Evolutionary conservation across 2,888 invertebrate species (phyloP).

Genomic region (Perdita meconis): DNA sequence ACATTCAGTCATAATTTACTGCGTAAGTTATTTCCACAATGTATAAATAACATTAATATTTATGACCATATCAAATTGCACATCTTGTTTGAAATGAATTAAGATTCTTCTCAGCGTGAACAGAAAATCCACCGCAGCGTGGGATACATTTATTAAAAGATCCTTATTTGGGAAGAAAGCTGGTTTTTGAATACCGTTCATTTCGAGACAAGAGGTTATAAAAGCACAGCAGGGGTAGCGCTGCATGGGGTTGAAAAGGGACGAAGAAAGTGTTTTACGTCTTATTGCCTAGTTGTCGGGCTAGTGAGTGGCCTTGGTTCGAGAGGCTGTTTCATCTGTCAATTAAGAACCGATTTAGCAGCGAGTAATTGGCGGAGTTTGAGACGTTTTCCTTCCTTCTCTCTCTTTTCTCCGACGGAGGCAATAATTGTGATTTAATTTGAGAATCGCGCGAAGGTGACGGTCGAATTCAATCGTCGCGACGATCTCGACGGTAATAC

Average conservation of each 20-base stretch:
- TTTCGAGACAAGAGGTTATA: not conserved
- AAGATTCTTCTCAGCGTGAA: too few relatives aligned
- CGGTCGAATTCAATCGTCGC: conserved; percentile 36
- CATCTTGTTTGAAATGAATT: too few relatives aligned
- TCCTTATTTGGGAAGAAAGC: conserved; percentile 21
- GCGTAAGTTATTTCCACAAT: too few relatives aligned
- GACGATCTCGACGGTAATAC: conserved; percentile 36
- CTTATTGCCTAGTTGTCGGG: conserved; percentile 40
- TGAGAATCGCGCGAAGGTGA: conserved; percentile 49
- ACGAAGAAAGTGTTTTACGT: conserved; percentile 42
- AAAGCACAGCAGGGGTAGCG: conserved; percentile 1
- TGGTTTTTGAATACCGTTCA: conserved; percentile 33
- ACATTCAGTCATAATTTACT: too few relatives aligned
- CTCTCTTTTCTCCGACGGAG: conserved; percentile 5
- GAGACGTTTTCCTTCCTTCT: conserved; percentile 22
- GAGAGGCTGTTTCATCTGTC: conserved; percentile 56
- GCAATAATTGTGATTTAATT: conserved; percentile 59
- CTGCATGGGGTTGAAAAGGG: not conserved
- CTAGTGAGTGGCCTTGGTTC: conserved; percentile 32
- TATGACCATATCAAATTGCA: too few relatives aligned
- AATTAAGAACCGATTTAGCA: conserved; percentile 60
- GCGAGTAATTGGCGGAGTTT: conserved; percentile 56
- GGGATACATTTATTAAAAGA: conserved; percentile 28
- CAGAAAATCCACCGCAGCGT: too few relatives aligned
- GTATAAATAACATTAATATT: too few relatives aligned